Base-by-base conservation (phyloP, 2,888 invertebrate genomes). In the Chrysina gloriosa region DNA sequence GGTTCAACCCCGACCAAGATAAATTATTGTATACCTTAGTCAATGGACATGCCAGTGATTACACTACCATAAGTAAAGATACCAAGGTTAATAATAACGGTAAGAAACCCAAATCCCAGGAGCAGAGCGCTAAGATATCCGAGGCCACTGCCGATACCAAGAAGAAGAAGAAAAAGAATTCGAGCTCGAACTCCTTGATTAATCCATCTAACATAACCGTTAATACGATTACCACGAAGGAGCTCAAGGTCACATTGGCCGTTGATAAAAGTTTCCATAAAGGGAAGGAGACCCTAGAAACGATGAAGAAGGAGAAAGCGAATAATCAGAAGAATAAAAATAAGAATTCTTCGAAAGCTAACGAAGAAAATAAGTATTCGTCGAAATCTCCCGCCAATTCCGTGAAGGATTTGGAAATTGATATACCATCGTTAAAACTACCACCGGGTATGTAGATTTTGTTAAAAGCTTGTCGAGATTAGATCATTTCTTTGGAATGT, bases 1-100 rank as follows among this genome's bases (percentile, higher is more conserved):
- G 92, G 92, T 3, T 88, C 89, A 65, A 89, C 90, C 90, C 90
- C 0, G 90, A 90, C 69, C 89, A 91, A 78, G 92, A 92, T 74
- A 89, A 90, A 79, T 85, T 92, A 29, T 83, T 92, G 1, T 92
- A 91, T 77, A 92, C 91, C 1, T 85, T 92, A 71, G 87, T 89
- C 4, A 89, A 89, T 76, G 89, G 89, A 0, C 86, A 88, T 71
- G 84, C 85, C 69, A 82, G 66, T 21, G 66, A 69, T 63, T 39
- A 66, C 25, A 63, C 64, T 25, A 48, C 63, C 39, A 63, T 47
- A 14, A 63, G 47, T 29, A 67, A 67, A 29, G 71, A 69, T 34
- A 69, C 48, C 29, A 71, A 70, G 65, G 29, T 63, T 48, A 65
- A 65, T 23, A 63, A 67, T 63, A 70, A 70, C 23, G 65, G 66